Evolutionary conservation across 2,888 invertebrate species (phyloP).

Genomic region (Eristalis pertinax): DNA sequence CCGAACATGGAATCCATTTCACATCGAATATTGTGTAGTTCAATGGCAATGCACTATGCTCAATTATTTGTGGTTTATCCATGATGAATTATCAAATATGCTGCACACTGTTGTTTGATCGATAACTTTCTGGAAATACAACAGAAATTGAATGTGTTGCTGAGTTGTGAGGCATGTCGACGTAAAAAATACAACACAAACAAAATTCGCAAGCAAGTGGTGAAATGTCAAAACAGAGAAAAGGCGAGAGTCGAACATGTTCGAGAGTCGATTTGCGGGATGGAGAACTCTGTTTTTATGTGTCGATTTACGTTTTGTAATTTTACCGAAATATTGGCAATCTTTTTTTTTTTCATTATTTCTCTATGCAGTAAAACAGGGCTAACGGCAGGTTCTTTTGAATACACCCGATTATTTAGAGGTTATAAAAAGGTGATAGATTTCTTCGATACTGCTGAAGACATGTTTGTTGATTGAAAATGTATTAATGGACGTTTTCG

Average conservation of each 20-base stretch:
- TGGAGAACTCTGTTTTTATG: neutral
- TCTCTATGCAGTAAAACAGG: no score
- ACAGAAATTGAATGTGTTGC: slow-evolving; percentile 48
- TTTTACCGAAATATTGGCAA: no score
- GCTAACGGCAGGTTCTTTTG: no score
- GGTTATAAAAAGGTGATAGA: no score
- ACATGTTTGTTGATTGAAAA: no score
- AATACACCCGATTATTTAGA: no score
- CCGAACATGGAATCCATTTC: slow-evolving; percentile 98
- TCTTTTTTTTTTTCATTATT: no score
- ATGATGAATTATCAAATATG: slow-evolving; percentile 77
- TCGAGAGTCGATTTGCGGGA: neutral
- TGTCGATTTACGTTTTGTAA: neutral
- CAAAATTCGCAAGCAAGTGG: neutral
- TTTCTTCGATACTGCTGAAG: no score
- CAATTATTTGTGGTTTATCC: slow-evolving; percentile 94
- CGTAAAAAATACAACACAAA: neutral
- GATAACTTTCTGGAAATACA: slow-evolving; percentile 29
- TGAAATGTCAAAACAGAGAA: slow-evolving; percentile 6
- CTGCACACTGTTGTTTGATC: slow-evolving; percentile 39
- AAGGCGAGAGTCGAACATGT: neutral
- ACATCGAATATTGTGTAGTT: slow-evolving; percentile 94
- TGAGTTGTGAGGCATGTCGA: slow-evolving; percentile 33
- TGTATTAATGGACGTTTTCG: no score
- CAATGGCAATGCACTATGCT: slow-evolving; percentile 90